Conservation (phyloP, 2,113 vertebrate species). For the Vireo altiloquus region DNA sequence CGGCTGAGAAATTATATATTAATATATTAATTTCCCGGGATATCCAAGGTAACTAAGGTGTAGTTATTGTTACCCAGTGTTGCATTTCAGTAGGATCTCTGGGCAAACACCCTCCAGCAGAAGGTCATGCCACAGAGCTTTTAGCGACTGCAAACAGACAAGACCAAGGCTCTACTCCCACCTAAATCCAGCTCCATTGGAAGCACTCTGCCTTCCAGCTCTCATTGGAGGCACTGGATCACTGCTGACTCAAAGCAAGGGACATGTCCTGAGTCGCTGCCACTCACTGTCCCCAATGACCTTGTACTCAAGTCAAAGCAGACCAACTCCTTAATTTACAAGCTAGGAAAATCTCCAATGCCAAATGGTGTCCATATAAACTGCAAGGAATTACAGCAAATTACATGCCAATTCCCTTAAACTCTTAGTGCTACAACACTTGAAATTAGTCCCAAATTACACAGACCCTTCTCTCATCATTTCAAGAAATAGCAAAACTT, state of each 20-base stretch:
- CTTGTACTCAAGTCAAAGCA: not conserved
- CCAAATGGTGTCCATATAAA: not conserved
- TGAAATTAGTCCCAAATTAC: not conserved
- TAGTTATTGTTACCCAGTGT: not conserved
- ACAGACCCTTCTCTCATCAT: not conserved
- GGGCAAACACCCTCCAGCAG: not conserved
- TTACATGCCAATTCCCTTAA: not conserved
- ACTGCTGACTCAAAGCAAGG: not conserved
- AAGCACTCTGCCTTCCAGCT: not conserved
- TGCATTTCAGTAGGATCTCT: not conserved
- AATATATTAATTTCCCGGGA: not conserved
- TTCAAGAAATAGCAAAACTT: not conserved
- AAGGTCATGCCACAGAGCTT: not conserved
- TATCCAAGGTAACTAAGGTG: not conserved
- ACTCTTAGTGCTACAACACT: not conserved
- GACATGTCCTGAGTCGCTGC: not conserved
- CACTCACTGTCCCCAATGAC: rapidly evolving
- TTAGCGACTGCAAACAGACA: not conserved
- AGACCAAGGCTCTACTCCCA: not conserved
- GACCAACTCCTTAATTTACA: not conserved
- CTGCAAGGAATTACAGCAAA: not conserved
- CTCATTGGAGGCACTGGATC: not conserved
- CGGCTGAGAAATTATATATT: not conserved
- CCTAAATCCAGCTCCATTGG: not conserved
- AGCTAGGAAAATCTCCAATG: not conserved